Conservation (phyloP, 2,888 invertebrate species). For the Mactromeris polynyma region DNA sequence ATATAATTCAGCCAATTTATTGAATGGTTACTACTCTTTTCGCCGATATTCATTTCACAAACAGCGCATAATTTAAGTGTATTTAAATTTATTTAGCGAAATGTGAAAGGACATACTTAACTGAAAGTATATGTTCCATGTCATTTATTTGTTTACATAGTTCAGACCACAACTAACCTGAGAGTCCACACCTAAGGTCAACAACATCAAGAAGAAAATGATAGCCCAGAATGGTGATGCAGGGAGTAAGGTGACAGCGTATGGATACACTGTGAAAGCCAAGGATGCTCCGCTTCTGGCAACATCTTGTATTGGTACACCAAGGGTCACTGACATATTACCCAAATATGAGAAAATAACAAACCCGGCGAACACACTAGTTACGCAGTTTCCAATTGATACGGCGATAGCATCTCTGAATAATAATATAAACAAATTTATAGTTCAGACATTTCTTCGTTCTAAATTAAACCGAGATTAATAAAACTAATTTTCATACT, state of each 20-base stretch:
- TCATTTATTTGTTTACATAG: too few relatives aligned
- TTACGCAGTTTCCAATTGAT: conserved; percentile 84
- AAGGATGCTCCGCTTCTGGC: conserved; percentile 83
- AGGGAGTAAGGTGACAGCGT: conserved; percentile 83
- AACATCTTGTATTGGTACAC: conserved; percentile 80
- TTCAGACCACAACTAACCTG: conserved; percentile 81
- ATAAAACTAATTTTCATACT: too few relatives aligned
- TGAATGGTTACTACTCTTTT: too few relatives aligned
- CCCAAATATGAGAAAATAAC: conserved; percentile 86
- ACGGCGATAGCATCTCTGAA: conserved; percentile 84
- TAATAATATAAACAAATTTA: not conserved
- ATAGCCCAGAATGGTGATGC: conserved; percentile 82
- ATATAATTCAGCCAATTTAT: too few relatives aligned
- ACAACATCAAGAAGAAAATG: conserved; percentile 84
- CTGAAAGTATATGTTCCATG: too few relatives aligned
- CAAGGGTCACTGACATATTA: conserved; percentile 79
- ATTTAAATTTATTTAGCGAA: too few relatives aligned
- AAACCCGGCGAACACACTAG: conserved; percentile 86
- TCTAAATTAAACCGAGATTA: too few relatives aligned
- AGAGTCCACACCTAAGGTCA: conserved; percentile 84
- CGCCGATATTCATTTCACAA: too few relatives aligned
- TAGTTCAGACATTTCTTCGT: not conserved
- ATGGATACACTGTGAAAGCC: conserved; percentile 85
- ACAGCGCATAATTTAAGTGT: too few relatives aligned
- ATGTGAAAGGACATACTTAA: too few relatives aligned